Percentiles rank a stretch among this genome's conserved stretches.
Conservation (phyloP, 2,888 invertebrate genomes). For the Metallyticus violacea region DNA sequence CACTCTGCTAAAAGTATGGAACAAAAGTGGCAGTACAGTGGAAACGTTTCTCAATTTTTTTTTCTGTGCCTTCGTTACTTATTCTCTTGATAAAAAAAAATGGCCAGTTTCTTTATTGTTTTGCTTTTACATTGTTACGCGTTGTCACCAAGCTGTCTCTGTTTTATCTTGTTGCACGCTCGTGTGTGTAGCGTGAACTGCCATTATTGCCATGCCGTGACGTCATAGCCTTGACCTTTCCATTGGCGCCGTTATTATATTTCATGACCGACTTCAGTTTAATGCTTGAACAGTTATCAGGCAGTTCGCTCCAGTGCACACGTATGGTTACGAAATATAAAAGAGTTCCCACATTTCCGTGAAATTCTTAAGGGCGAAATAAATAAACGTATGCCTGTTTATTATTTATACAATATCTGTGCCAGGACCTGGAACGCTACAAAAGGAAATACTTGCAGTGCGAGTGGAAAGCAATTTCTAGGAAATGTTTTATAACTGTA, state of each 20-base stretch:
- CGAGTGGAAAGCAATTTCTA: neutral
- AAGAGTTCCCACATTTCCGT: neutral
- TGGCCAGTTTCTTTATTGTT: neutral
- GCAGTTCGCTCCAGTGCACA: neutral
- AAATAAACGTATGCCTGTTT: neutral
- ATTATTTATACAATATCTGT: neutral
- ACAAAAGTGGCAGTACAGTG: too few species aligned
- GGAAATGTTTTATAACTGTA: neutral
- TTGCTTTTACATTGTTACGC: neutral
- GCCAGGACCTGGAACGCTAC: neutral
- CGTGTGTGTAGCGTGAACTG: too few species aligned
- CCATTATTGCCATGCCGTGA: neutral
- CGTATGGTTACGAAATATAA: neutral
- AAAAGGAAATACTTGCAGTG: neutral
- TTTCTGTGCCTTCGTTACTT: too few species aligned
- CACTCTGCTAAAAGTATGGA: too few species aligned
- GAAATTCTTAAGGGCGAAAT: neutral
- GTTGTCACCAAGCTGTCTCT: neutral
- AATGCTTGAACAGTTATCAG: neutral
- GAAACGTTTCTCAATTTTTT: too few species aligned
- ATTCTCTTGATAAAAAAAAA: too few species aligned
- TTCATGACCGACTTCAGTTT: neutral
- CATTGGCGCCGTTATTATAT: neutral
- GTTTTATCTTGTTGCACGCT: neutral
- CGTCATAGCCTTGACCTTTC: neutral